A percentile compares a stretch with the other conserved stretches of the same genome.
Evolutionary conservation across 2,888 invertebrate genomes (phyloP).

Genomic region (Exephanes ischioxanthus): DNA sequence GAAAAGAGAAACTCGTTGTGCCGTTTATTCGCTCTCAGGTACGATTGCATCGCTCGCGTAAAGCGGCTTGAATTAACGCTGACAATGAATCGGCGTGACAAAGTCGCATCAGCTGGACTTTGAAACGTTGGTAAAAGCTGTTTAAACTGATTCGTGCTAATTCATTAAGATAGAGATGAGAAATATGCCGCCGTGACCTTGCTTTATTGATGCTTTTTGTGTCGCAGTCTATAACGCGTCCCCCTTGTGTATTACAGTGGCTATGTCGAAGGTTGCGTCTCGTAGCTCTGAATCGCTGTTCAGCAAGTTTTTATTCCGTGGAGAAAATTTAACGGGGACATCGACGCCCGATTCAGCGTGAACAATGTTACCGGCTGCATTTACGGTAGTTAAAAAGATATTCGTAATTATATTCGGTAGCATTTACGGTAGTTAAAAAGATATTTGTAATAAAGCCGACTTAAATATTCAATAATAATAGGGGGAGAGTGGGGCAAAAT

Average conservation of each 20-base stretch:
- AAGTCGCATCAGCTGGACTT: neutral
- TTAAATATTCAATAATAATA: too few species aligned
- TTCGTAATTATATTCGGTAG: neutral
- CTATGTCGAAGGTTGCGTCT: neutral
- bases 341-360: neutral
- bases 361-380: neutral
- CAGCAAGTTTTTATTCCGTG: neutral
- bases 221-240: neutral
- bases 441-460: neutral
- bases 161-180: neutral
- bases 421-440: neutral
- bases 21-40: neutral
- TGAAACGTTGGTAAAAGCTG: neutral
- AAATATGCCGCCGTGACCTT: neutral
- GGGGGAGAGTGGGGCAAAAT: too few species aligned
- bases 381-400: neutral
- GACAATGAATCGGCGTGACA: constrained; percentile 2
- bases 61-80: neutral
- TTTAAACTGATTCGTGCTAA: constrained; percentile 2
- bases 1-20: constrained; percentile 32
- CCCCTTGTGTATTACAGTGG: neutral
- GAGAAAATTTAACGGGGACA: neutral
- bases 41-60: neutral
- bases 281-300: neutral
- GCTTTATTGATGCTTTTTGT: neutral